A percentile compares a stretch with the other conserved stretches of the same genome.
These are phyloP conservation scores for Synanthedon myopaeformis DNA, from an alignment of 2,888 invertebrate species.

Conservation along the genomic window DNA sequence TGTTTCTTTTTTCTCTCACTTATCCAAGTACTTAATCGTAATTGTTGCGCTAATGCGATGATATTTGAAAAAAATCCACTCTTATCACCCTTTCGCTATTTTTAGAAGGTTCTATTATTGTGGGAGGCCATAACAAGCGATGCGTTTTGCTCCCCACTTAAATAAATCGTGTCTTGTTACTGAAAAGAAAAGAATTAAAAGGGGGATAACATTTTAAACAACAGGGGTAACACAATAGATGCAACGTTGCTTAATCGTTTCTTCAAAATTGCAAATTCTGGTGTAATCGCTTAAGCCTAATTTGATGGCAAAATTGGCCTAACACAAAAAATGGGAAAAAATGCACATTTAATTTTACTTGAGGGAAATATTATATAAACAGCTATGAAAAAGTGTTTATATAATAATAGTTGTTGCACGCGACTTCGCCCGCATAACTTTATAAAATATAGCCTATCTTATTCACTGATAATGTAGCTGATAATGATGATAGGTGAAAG, in stretches of 20 bases:
- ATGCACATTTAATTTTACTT: too few species aligned
- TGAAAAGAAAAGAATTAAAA: constrained; percentile 21
- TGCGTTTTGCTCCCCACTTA: neutral
- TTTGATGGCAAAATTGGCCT: neutral
- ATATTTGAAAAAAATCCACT: constrained; percentile 28
- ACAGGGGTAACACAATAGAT: constrained; percentile 34
- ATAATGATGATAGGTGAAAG: too few species aligned
- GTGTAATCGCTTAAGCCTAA: constrained; percentile 7
- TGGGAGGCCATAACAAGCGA: constrained; percentile 5
- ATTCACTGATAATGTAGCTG: too few species aligned
- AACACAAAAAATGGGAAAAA: too few species aligned
- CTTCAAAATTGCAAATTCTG: constrained; percentile 18
- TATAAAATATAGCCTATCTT: too few species aligned
- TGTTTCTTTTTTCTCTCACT: constrained; percentile 3
- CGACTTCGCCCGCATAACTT: too few species aligned
- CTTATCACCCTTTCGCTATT: constrained; percentile 27
- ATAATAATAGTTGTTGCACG: too few species aligned
- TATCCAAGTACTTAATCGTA: constrained; percentile 29
- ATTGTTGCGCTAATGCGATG: constrained; percentile 43
- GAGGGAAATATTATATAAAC: too few species aligned
- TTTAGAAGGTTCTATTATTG: constrained; percentile 20
- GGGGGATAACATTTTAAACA: constrained; percentile 10
- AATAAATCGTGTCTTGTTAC: constrained; percentile 24
- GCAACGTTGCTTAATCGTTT: constrained; percentile 48
- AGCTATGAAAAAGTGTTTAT: too few species aligned